Evolutionary conservation across 2,888 invertebrate genomes (phyloP), one percentile per base, ranked within the genome.

Genomic region (Zaprionus obscuricornis): DNA sequence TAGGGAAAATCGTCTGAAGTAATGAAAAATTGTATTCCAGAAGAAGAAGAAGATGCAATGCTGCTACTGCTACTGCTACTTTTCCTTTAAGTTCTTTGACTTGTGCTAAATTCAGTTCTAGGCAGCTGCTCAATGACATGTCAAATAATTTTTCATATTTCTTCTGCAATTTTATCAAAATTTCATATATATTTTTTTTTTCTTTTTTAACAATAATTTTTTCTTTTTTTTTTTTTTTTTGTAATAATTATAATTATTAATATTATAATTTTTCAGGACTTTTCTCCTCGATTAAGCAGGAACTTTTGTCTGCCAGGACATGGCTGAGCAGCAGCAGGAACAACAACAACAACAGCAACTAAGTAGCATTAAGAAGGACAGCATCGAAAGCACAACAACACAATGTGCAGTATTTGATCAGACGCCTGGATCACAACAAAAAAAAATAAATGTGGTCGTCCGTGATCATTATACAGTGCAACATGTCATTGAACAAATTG

Each of bases 371-470:
- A 4, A 66, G 54, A 85, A 71, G 58, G 85, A 86, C 40, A 76
- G 82, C 29, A 78, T 55, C 56, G 66, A 72, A 34, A 73, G 77
- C 58, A 64, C 31, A 29, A 64, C 31, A 29, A 85, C 88, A 58
- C 87, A 88, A 62, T 90, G 89, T 69, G 88, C 85, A 34, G 89
- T 90, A 34, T 82, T 85, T 63, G 90, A 90, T 67, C 89, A 87
- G 68, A 88, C 89, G 50, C 89, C 89, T 20, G 81, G 85, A 43
- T 87, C 90, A 18, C 87, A 87, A 54, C 87, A 88, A 47, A 89
- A 88, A 66, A 90, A 88, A 77, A 88, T 89, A 47, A 88, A 77
- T 59, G 73, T 90, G 31, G 85, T 90, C 17, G 89, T 90, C 4
- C 87, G 89, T 10, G 81, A 87, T 17, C 79, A 79, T 16, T 87